A percentile compares a stretch with the other conserved stretches of the same genome.
Conservation (phyloP, 37 sponge, comb jelly and placozoan genomes). For the Beroe forskalii region DNA sequence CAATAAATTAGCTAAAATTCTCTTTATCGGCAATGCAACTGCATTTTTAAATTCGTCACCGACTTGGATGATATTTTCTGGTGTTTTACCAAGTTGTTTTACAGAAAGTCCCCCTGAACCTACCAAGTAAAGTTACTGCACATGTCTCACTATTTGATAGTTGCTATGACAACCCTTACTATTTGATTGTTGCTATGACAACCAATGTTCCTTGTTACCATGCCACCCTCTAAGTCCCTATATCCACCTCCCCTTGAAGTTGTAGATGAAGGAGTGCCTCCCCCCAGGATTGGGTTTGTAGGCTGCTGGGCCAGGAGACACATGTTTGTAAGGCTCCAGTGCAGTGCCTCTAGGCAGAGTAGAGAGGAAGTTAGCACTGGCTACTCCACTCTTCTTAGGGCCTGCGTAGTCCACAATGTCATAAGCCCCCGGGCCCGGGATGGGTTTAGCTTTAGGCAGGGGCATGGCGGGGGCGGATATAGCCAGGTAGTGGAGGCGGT, state of each 20-base stretch:
- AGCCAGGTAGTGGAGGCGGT: slow-evolving; percentile 74
- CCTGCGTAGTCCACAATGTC: slow-evolving; percentile 68
- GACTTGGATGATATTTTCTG: too few species aligned
- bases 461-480: slow-evolving; percentile 92
- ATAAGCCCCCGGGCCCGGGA: slow-evolving; percentile 89
- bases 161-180: too few species aligned
- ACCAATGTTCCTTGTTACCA: too few species aligned
- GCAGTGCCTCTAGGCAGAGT: slow-evolving; percentile 51
- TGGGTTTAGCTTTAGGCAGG: slow-evolving; percentile 77
- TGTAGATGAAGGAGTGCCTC: slow-evolving; percentile 50
- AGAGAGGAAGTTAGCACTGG: slow-evolving; percentile 54
- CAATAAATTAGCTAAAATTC: background rate
- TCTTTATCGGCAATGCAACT: background rate
- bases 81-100: too few species aligned
- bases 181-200: too few species aligned
- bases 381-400: slow-evolving; percentile 1
- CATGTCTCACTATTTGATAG: too few species aligned
- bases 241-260: slow-evolving; percentile 63
- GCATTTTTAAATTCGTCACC: too few species aligned
- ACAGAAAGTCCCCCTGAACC: too few species aligned
- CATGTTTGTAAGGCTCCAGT: slow-evolving; percentile 46
- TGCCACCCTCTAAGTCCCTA: too few species aligned
- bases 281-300: slow-evolving; percentile 19
- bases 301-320: slow-evolving; percentile 48
- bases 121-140: too few species aligned